A percentile compares a stretch with the other conserved stretches of the same genome.
phyloP scores from a whole-genome alignment of 1,140 invertebrate species.

The Conus ventricosus region DNA sequence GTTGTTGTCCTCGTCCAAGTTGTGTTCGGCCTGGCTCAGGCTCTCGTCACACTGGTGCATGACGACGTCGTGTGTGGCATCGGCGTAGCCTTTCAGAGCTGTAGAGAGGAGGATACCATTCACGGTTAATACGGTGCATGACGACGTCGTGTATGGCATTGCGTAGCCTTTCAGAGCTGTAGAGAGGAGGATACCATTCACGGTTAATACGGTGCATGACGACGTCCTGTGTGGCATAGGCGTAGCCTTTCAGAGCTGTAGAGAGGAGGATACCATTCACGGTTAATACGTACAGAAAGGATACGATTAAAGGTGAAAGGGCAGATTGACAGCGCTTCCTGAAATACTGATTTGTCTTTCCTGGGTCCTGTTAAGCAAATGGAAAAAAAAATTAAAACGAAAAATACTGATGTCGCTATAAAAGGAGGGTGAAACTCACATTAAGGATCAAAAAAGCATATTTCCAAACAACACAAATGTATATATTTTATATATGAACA shows the following conservation, averaged over 20 bases:
- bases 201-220: slow-evolving; percentile 37
- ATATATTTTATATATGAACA: too few species aligned
- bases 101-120: not conserved
- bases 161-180: slow-evolving; percentile 59
- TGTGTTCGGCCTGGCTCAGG: not conserved
- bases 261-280: too few species aligned
- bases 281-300: not conserved
- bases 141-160: slow-evolving; percentile 60
- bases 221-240: slow-evolving; percentile 60
- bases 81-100: slow-evolving; percentile 61
- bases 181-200: not conserved
- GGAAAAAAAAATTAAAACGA: too few species aligned
- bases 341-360: too few species aligned
- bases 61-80: slow-evolving; percentile 60
- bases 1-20: slow-evolving; percentile 39
- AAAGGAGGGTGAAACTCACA: too few species aligned
- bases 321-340: too few species aligned
- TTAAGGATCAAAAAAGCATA: too few species aligned
- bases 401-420: too few species aligned
- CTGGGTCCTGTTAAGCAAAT: too few species aligned
- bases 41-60: slow-evolving; percentile 45
- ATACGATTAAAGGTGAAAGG: not conserved
- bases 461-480: too few species aligned
- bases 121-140: slow-evolving; percentile 33
- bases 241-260: slow-evolving; percentile 60